phyloP scores from a whole-genome alignment of 2,797 vertebrate genomes.

The Lacerta bilineata region DNA sequence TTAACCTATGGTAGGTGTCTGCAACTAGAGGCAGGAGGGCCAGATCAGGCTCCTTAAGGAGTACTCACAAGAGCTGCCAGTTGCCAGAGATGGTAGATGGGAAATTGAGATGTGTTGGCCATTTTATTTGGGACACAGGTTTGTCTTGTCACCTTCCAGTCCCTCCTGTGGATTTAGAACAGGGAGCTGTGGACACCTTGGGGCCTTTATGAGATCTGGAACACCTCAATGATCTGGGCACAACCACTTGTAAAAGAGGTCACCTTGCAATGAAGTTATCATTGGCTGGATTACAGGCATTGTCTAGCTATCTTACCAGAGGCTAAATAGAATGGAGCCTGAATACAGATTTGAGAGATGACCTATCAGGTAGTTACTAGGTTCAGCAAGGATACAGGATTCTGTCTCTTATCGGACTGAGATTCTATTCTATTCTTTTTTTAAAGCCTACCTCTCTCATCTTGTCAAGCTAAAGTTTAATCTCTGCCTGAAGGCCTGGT shows the following conservation, averaged over 20 bases:
- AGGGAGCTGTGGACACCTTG: neutral
- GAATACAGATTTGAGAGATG: neutral
- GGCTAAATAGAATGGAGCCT: neutral
- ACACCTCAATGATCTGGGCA: neutral
- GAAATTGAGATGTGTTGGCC: no score
- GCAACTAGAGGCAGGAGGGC: no score
- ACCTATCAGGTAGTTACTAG: neutral
- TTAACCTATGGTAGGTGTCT: no score
- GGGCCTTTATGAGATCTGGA: neutral
- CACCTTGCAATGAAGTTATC: slow-evolving; percentile 21
- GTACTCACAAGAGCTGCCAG: no score
- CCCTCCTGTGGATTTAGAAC: neutral
- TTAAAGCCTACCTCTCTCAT: neutral
- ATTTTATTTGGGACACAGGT: neutral
- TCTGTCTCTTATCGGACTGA: neutral
- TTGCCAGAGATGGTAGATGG: no score
- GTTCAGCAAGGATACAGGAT: neutral
- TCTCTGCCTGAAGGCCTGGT: neutral
- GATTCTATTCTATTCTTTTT: neutral
- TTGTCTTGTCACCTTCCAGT: neutral
- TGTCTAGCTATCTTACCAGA: neutral
- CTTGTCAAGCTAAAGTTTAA: no score
- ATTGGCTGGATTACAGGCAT: neutral
- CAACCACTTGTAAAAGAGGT: neutral
- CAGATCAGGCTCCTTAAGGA: no score